A percentile compares a stretch with the other conserved stretches of the same genome.
Conservation (phyloP, 2,888 invertebrate genomes). For the Lydus trimaculatus region DNA sequence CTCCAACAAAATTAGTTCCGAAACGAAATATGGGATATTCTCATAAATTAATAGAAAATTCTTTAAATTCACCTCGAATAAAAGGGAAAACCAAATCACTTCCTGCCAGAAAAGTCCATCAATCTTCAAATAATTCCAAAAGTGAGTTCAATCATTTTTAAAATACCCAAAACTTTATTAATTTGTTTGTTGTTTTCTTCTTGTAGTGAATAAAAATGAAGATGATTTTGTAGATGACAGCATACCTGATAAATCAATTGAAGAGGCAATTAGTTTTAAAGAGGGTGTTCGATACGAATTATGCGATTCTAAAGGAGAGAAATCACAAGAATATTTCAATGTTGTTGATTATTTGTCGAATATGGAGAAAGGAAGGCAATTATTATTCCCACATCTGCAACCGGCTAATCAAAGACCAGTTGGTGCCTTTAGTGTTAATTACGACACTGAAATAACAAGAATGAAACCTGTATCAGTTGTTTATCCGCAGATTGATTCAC, state of each 20-base stretch:
- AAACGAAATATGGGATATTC: background rate
- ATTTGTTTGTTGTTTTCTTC: too few relatives aligned
- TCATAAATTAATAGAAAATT: background rate
- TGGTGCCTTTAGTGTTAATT: conserved; percentile 12
- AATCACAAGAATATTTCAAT: conserved; percentile 16
- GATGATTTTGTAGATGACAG: background rate
- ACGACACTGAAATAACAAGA: background rate
- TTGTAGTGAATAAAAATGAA: background rate
- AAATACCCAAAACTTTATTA: background rate
- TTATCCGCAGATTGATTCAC: conserved; percentile 10
- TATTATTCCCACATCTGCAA: conserved; percentile 20
- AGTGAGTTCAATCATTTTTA: background rate
- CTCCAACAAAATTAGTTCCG: background rate
- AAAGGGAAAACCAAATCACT: background rate
- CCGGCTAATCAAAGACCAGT: conserved; percentile 20
- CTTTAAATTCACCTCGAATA: background rate
- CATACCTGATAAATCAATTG: background rate
- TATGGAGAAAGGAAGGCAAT: background rate
- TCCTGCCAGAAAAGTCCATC: background rate
- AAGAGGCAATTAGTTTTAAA: background rate
- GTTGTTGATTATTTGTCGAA: conserved; percentile 14
- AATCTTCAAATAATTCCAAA: background rate
- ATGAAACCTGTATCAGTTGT: conserved; percentile 8
- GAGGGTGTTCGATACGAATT: background rate
- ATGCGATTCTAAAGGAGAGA: conserved; percentile 2